Percentiles rank a stretch among this genome's conserved stretches.
Evolutionary conservation across 2,113 vertebrate genomes (phyloP).

Genomic region (Mirounga angustirostris): DNA sequence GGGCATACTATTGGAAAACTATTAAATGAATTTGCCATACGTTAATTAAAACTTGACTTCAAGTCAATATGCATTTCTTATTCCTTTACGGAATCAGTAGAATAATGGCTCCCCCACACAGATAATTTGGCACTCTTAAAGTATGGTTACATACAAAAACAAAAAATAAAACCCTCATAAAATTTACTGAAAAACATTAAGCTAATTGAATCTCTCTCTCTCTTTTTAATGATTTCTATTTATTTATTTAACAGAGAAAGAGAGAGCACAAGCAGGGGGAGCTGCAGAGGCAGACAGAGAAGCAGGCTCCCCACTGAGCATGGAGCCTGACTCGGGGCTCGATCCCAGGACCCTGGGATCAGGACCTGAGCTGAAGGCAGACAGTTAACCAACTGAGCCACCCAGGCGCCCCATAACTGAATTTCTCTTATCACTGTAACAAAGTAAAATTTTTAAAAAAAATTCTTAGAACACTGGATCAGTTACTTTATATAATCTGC

Average conservation of each 20-base stretch:
- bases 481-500: background rate
- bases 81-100: background rate
- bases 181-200: slow-evolving; percentile 11
- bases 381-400: background rate
- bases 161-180: background rate
- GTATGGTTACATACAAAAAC: background rate
- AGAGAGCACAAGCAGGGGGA: background rate
- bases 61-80: background rate
- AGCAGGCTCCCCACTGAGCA: too few relatives aligned
- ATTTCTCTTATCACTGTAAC: background rate
- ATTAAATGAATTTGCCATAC: background rate
- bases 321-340: background rate
- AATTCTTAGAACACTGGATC: background rate
- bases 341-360: background rate
- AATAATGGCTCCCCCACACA: background rate
- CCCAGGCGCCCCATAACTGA: background rate
- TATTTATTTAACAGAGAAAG: too few relatives aligned
- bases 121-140: background rate
- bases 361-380: background rate
- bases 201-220: background rate
- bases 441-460: background rate
- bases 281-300: background rate
- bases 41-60: slow-evolving; percentile 37
- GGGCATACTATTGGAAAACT: background rate
- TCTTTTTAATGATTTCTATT: too few relatives aligned